Conservation (phyloP, 2,888 invertebrate species). For the Lithosia quadra region DNA sequence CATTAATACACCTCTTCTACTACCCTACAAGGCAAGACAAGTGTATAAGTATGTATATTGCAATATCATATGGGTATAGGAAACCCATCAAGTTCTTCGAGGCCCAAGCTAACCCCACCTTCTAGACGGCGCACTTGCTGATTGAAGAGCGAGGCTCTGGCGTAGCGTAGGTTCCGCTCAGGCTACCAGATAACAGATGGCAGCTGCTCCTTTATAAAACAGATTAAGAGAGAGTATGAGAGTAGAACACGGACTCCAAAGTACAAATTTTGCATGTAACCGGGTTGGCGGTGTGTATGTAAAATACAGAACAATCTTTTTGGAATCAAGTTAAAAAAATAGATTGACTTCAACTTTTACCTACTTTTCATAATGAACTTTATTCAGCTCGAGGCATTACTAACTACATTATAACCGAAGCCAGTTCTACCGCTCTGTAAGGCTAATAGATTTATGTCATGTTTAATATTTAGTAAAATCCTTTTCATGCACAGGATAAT, state of each 20-base stretch:
- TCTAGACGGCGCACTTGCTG: no score
- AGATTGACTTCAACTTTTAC: not conserved
- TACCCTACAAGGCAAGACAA: no score
- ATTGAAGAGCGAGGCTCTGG: no score
- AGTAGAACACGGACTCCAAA: not conserved
- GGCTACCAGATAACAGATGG: no score
- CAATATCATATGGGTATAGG: no score
- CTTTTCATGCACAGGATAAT: slow-evolving; percentile 6
- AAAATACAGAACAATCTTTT: not conserved
- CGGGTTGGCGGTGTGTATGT: not conserved
- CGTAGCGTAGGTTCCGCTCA: no score
- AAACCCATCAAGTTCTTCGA: no score
- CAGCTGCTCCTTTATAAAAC: not conserved
- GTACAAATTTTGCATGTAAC: not conserved
- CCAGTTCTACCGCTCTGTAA: not conserved
- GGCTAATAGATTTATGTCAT: slow-evolving; percentile 1
- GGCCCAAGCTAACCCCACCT: no score
- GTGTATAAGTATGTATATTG: no score
- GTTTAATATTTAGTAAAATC: not conserved
- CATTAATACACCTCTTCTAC: no score
- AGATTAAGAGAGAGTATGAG: not conserved
- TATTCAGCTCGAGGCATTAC: not conserved
- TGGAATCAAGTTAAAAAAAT: not conserved
- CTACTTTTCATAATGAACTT: not conserved
- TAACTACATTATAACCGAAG: not conserved